A percentile compares a stretch with the other conserved stretches of the same genome.
phyloP scores from a whole-genome alignment of 2,888 invertebrate species.

The Bombylius discolor region DNA sequence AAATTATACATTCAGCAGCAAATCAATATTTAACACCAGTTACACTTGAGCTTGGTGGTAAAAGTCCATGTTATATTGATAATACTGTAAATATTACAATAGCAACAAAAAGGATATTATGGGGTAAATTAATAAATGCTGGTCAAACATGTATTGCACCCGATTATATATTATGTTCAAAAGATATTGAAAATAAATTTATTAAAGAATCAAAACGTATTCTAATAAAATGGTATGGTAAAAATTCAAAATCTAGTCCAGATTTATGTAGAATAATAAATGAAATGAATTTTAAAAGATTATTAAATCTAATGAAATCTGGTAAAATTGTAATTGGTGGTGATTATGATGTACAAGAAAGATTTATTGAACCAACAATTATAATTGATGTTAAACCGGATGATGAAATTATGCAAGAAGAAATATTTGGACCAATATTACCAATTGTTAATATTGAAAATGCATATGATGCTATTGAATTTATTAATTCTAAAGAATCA shows the following conservation, averaged over 20 bases:
- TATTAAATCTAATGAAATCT: conserved; percentile 55
- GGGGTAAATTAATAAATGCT: conserved; percentile 88
- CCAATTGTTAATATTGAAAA: conserved; percentile 75
- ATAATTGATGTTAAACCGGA: conserved; percentile 55
- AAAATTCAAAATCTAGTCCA: conserved; percentile 62
- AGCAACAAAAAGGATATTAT: conserved; percentile 69
- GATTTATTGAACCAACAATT: conserved; percentile 77
- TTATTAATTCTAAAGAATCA: conserved; percentile 54
- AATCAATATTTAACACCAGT: conserved; percentile 85
- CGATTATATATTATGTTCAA: conserved; percentile 80
- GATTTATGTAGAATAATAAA: conserved; percentile 81
- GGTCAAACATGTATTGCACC: conserved; percentile 97
- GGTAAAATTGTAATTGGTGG: conserved; percentile 72
- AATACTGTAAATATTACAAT: conserved; percentile 63
- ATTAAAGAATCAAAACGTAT: conserved; percentile 51
- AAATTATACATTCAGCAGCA: conserved; percentile 78
- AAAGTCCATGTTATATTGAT: conserved; percentile 87
- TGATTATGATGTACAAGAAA: conserved; percentile 55
- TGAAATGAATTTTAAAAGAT: conserved; percentile 48
- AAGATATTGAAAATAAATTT: conserved; percentile 59
- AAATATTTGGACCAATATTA: conserved; percentile 94
- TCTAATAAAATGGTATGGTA: conserved; percentile 71
- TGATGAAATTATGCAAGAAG: conserved; percentile 74
- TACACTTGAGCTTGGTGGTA: conserved; percentile 82
- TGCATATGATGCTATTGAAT: conserved; percentile 82